Base-by-base conservation (phyloP, 2,888 invertebrate species). In the Cinara cedri region DNA sequence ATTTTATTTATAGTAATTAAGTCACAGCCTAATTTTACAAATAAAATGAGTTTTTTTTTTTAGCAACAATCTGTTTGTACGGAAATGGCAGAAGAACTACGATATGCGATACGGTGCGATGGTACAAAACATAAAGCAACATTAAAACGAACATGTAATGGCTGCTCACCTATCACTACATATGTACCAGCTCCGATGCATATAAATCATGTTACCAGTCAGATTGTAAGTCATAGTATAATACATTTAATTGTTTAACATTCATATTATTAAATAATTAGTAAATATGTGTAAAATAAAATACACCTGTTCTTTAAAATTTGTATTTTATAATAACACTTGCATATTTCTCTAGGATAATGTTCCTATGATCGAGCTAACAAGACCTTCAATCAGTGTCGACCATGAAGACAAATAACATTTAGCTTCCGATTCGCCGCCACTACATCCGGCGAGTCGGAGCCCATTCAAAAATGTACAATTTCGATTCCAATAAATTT, bases 51-150 rank as follows among this genome's bases (percentile, higher is more conserved):
- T 11, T 57, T 65, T 21, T 3, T 42, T 55, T 46, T 26, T 2
- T 11, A 78, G 21, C 86, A 89, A 85, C 94, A 96, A 88, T 95
- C 96, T 0, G 87, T 97, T 72, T 97, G 97, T 86, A 93, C 95
- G 60, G 97, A 97, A 87, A 96, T 97, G 94, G 94, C 90, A 1
- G 92, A 96, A 87, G 97, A 97, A 87, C 87, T 97, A 81, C 88
- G 95, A 46, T 96, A 96, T 85, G 97, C 97, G 0, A 90, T 97
- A 86, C 89, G 93, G 70, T 97, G 97, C 85, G 90, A 90, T 83
- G 94, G 95, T 8, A 93, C 95, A 1, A 89, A 92, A 82, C 92
- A 93, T 84, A 88, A 95, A 81, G 93, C 95, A 1, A 93, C 93
- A 11, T 87, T 94, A 14, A 89, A 93, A 84, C 87, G 93, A 72